A percentile compares a stretch with the other conserved stretches of the same genome.
These are phyloP conservation scores for Pocillopora meandrina DNA, from an alignment of 92 coral and sea anemone species.

Conservation along the genomic window DNA sequence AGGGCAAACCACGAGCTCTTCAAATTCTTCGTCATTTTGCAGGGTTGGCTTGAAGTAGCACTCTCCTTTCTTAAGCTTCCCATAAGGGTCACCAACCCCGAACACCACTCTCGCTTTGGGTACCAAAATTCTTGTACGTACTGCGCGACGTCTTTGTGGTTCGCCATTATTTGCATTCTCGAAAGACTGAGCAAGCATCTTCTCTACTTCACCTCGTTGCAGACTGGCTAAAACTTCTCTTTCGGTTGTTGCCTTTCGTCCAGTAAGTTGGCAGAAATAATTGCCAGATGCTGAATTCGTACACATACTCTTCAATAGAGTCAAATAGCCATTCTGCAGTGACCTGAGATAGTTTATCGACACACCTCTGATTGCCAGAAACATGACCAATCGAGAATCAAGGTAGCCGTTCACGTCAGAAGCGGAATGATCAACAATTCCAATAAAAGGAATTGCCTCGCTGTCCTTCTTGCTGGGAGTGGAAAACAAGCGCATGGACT, in stretches of 20 bases:
- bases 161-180: slow-evolving; percentile 21
- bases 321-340: slow-evolving; percentile 46
- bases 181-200: not conserved
- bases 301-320: slow-evolving; percentile 47
- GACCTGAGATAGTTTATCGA: slow-evolving; percentile 7
- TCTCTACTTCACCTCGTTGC: not conserved
- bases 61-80: slow-evolving; percentile 68
- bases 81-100: slow-evolving; percentile 83
- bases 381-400: slow-evolving; percentile 51
- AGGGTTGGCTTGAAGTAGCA: slow-evolving; percentile 85
- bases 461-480: not conserved
- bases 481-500: slow-evolving; percentile 4
- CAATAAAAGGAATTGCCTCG: not conserved
- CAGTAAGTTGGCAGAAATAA: slow-evolving; percentile 51
- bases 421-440: slow-evolving; percentile 55
- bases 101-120: slow-evolving; percentile 45
- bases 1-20: slow-evolving; percentile 63
- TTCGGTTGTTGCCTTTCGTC: slow-evolving; percentile 31
- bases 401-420: slow-evolving; percentile 70
- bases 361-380: slow-evolving; percentile 65
- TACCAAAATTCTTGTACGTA: slow-evolving; percentile 5
- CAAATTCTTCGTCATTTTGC: slow-evolving; percentile 58
- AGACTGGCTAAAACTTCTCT: not conserved
- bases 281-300: slow-evolving; percentile 44
- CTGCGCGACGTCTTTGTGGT: not conserved